A percentile compares a stretch with the other conserved stretches of the same genome.
Conservation (phyloP, 2,113 vertebrate species). For the Ciconia stormi region DNA sequence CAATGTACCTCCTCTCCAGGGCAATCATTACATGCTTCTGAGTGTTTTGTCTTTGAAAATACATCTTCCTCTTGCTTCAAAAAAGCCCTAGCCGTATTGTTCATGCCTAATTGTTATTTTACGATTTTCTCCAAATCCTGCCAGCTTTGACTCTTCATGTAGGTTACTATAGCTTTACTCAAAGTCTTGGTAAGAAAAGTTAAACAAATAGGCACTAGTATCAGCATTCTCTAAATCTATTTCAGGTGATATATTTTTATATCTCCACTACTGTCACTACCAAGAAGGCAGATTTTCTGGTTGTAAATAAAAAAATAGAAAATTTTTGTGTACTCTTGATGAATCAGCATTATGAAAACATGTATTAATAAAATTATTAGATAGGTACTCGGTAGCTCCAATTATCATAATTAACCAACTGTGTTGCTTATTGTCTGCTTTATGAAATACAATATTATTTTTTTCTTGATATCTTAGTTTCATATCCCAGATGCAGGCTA, state of each 20-base stretch:
- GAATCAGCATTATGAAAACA: background rate
- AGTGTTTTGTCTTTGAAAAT: background rate
- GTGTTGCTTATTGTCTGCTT: background rate
- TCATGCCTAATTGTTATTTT: background rate
- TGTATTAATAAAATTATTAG: background rate
- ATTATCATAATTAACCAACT: background rate
- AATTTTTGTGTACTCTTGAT: background rate
- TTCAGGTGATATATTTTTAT: background rate
- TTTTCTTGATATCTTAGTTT: background rate
- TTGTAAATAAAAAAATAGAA: background rate
- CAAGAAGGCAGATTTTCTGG: background rate
- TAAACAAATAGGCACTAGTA: background rate
- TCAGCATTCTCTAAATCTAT: background rate
- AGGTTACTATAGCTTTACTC: background rate
- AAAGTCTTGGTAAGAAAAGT: background rate
- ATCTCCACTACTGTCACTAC: background rate
- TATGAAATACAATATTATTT: background rate
- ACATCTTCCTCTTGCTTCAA: background rate
- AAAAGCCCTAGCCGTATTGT: fast-evolving
- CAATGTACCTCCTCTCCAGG: background rate
- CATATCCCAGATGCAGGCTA: background rate
- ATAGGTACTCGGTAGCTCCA: background rate
- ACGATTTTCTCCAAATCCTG: background rate
- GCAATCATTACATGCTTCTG: background rate
- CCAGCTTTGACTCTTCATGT: background rate